A percentile compares a stretch with the other conserved stretches of the same genome.
Evolutionary conservation across 2,888 invertebrate species (phyloP).

Genomic region (Pheosia tremula): DNA sequence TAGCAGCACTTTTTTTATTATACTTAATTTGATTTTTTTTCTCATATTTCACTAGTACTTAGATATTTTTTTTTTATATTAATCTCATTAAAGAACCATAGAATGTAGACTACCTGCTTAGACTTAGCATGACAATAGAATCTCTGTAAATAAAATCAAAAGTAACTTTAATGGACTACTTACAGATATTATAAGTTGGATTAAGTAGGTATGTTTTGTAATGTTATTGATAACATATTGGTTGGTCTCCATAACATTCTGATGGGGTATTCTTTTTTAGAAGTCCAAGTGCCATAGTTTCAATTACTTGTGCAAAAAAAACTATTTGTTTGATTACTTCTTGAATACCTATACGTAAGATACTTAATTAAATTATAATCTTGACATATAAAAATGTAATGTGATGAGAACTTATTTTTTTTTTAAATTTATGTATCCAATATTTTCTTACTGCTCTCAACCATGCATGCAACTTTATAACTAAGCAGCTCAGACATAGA

Average conservation of each 20-base stretch:
- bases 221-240: not conserved
- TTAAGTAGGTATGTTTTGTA: conserved; percentile 5
- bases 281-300: not conserved
- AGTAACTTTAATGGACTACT: conserved; percentile 11
- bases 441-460: no score
- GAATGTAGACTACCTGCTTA: conserved; percentile 13
- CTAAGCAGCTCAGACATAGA: no score
- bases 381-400: not conserved
- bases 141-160: conserved; percentile 37
- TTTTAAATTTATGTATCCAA: no score
- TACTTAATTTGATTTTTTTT: not conserved
- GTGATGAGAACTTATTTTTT: not conserved
- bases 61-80: conserved; percentile 10
- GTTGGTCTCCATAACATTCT: no score
- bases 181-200: conserved; percentile 14
- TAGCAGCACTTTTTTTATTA: not conserved
- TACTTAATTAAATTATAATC: not conserved
- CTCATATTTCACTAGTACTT: not conserved
- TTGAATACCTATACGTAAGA: not conserved
- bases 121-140: conserved; percentile 27
- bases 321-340: not conserved
- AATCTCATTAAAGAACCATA: conserved; percentile 35
- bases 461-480: no score
- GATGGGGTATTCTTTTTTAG: no score
- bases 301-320: not conserved